These are phyloP conservation scores for Pomatostomus ruficeps DNA, from an alignment of 2,113 vertebrate genomes.

Conservation along the genomic window DNA sequence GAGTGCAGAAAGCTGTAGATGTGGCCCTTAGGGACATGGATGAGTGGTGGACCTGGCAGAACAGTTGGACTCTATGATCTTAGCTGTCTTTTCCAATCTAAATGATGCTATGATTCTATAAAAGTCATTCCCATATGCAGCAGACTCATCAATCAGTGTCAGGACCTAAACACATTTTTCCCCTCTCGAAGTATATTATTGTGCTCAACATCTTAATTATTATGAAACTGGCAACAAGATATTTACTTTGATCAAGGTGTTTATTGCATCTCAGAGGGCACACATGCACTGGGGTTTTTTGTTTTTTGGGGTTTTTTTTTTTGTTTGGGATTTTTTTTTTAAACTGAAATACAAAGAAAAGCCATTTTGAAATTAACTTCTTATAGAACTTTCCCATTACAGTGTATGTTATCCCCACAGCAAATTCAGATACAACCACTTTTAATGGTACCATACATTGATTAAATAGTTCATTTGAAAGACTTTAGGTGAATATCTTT, in stretches of 20 bases:
- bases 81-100: not conserved
- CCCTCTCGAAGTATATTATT: not conserved
- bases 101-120: not conserved
- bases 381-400: constrained; percentile 75
- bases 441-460: constrained; percentile 86
- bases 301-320: not conserved
- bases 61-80: not conserved
- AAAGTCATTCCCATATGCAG: not conserved
- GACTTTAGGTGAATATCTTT: constrained; percentile 75
- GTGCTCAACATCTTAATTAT: not conserved
- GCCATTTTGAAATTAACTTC: constrained; percentile 81
- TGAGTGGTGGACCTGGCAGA: not conserved
- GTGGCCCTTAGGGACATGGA: not conserved
- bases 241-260: constrained; percentile 87
- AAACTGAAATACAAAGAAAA: constrained; percentile 91
- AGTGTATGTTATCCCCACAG: constrained; percentile 82
- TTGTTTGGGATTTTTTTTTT: constrained; percentile 1
- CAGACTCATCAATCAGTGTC: not conserved
- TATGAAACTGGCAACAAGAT: constrained; percentile 49
- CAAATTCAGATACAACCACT: constrained; percentile 89
- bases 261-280: constrained; percentile 99
- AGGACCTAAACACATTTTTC: not conserved
- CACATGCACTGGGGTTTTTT: constrained; percentile 90
- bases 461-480: constrained; percentile 82
- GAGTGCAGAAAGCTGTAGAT: not conserved